Conservation (phyloP, 2,888 invertebrate species). For the Steinernema carpocapsae region DNA sequence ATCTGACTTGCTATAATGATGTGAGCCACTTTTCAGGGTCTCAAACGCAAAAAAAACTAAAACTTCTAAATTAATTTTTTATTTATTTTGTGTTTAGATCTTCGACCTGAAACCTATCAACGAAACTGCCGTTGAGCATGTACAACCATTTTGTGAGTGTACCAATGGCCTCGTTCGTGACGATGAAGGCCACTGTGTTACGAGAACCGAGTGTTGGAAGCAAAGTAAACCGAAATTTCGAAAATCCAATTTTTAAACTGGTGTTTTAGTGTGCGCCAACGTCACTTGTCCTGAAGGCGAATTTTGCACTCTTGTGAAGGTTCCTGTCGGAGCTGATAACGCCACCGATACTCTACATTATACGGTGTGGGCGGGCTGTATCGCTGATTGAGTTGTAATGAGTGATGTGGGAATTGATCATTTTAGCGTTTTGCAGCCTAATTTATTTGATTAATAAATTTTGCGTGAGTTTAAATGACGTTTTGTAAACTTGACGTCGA, state of each 20-base stretch:
- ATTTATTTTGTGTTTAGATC: neutral
- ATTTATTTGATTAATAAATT: neutral
- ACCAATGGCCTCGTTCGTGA: conserved; percentile 23
- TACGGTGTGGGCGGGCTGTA: conserved; percentile 28
- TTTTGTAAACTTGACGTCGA: neutral
- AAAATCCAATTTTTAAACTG: neutral
- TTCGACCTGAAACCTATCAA: conserved; percentile 9
- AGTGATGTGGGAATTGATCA: neutral
- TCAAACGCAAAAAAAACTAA: neutral
- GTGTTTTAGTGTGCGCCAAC: conserved; percentile 19
- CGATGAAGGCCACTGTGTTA: conserved; percentile 21
- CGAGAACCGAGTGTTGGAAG: conserved; percentile 25
- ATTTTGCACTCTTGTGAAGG: conserved; percentile 20
- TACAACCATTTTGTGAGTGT: conserved; percentile 8
- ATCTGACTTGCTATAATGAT: conserved; percentile 24
- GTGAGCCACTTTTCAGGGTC: neutral
- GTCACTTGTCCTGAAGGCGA: conserved; percentile 1
- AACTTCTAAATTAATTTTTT: neutral
- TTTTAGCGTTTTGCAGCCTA: neutral
- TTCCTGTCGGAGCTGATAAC: conserved; percentile 11
- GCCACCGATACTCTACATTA: conserved; percentile 11
- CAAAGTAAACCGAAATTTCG: neutral
- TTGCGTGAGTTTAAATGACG: neutral
- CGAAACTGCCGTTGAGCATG: conserved; percentile 10
- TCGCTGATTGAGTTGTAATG: neutral